Conservation (phyloP, 1,140 invertebrate genomes). For the Heliconius hermathena region DNA sequence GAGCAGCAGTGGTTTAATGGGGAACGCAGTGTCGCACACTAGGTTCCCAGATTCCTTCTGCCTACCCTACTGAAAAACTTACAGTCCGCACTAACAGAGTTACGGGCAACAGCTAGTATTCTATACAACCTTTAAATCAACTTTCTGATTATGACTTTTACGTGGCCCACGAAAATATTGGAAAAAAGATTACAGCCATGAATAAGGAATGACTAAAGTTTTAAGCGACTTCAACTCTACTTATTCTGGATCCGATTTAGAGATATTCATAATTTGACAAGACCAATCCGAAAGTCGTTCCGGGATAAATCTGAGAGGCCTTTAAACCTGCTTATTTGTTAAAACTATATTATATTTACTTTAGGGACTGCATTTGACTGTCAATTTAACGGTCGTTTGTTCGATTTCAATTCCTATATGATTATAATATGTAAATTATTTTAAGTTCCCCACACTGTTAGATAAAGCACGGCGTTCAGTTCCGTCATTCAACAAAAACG, state of each 20-base stretch:
- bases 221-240: conserved; percentile 32
- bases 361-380: too few relatives aligned
- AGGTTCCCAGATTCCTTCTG: too few relatives aligned
- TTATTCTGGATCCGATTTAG: conserved; percentile 26
- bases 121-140: background rate
- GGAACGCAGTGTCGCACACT: too few relatives aligned
- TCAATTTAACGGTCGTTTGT: background rate
- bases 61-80: too few relatives aligned
- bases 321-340: background rate
- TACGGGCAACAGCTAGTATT: too few relatives aligned
- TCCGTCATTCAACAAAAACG: too few relatives aligned
- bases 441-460: too few relatives aligned
- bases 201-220: conserved; percentile 32
- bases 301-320: background rate
- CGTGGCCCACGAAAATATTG: conserved; percentile 19
- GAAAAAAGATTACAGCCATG: conserved; percentile 35
- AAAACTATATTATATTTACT: too few relatives aligned
- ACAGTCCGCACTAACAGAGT: too few relatives aligned
- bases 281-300: background rate
- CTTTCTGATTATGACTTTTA: conserved; percentile 11
- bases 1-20: too few relatives aligned
- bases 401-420: background rate
- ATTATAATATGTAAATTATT: too few relatives aligned
- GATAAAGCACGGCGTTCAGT: too few relatives aligned
- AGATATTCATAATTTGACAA: conserved; percentile 35